Conservation (phyloP, 2,888 invertebrate genomes). For the Azorinus chamasolen region DNA sequence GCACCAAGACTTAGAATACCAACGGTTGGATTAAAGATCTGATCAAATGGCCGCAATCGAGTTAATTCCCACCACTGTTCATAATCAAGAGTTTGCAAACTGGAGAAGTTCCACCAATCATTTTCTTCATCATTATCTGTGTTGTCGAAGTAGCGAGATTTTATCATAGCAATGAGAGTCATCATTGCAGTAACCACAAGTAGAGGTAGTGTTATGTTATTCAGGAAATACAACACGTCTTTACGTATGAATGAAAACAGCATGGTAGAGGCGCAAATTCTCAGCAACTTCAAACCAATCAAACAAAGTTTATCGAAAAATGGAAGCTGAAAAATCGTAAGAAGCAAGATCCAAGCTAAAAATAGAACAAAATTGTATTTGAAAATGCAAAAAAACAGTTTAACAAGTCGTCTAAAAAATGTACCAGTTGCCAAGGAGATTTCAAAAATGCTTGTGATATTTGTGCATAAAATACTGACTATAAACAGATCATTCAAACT, state of each 20-base stretch:
- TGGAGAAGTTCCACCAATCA: conserved; percentile 86
- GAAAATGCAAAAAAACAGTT: conserved; percentile 86
- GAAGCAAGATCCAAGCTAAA: conserved; percentile 86
- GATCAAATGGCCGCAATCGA: conserved; percentile 78
- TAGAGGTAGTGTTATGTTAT: conserved; percentile 68
- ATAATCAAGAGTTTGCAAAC: conserved; percentile 77
- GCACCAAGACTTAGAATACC: conserved; percentile 26
- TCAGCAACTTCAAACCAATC: conserved; percentile 79
- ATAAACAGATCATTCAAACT: conserved; percentile 88
- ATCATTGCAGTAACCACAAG: conserved; percentile 72
- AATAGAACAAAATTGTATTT: conserved; percentile 87
- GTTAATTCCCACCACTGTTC: conserved; percentile 73
- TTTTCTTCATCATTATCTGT: conserved; percentile 59
- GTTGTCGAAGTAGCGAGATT: conserved; percentile 19
- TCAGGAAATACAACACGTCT: conserved; percentile 78
- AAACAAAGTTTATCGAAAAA: conserved; percentile 83
- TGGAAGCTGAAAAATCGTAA: conserved; percentile 86
- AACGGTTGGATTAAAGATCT: conserved; percentile 83
- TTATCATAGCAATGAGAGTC: conserved; percentile 45
- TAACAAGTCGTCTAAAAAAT: conserved; percentile 82
- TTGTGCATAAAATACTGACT: conserved; percentile 86
- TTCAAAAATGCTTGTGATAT: conserved; percentile 87
- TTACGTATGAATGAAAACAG: conserved; percentile 78
- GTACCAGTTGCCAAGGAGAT: conserved; percentile 85
- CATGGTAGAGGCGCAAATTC: conserved; percentile 83